Base-by-base conservation (phyloP, 2,888 invertebrate genomes). In the Andrena trimmerana region DNA sequence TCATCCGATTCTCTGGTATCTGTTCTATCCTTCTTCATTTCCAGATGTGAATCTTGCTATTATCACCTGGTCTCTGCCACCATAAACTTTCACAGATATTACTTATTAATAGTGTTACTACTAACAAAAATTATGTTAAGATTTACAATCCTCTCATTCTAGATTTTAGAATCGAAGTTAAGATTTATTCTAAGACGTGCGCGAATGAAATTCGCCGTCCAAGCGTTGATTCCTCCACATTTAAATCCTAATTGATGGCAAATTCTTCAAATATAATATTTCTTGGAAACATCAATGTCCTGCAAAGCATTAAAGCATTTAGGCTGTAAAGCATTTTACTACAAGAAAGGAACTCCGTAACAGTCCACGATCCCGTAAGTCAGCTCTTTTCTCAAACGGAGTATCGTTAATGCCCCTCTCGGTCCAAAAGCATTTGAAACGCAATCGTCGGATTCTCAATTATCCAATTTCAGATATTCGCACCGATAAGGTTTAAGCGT, bases 381-480 rank as follows among this genome's bases (percentile, higher is more conserved):
- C 24, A 33, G 62, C 27, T 48, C 2, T 1, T 16, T 42, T 16
- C 33, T n/a, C 20, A 16, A 65, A 36, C 29, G 48, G 20, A 16
- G 6, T 7, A 20, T n/a, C 27, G 16, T 33, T 52, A 72, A 72
- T 36, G 27, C 20, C 31, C 20, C 16, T 16, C 1, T 27, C 42
- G 0, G 27, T 54, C 33, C 13, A 8, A 65, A 31, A 50, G 57
- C 27, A n/a, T 67, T 50, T 13, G 16, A 31, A 4, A 29, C 16
- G 24, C 36, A 50, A 33, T 73, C 31, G 52, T n/a, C 50, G 78
- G 71, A 83, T 84, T 83, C 86, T 80, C 81, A 88, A 88, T 88
- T 88, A 86, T 81, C 83, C 78, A 83, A 84, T 87, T 87, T 84
- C 59, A 80, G 76, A 52, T 68, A 74, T 82, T 82, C 71, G 67